phyloP scores from a whole-genome alignment of 92 coral and sea anemone genomes.

The Umimayanthus chanpuru region DNA sequence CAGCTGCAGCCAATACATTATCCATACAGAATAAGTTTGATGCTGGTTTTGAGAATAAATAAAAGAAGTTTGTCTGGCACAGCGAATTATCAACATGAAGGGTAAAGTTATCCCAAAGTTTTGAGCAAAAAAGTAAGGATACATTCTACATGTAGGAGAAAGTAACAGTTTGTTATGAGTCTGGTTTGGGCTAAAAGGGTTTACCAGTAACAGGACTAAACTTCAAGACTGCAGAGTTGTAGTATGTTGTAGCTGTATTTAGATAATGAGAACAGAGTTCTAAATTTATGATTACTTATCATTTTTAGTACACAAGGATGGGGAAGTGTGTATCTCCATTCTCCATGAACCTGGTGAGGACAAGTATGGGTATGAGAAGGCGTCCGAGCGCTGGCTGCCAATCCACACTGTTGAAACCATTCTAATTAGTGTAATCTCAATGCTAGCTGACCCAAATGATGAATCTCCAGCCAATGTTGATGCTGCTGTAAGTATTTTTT shows the following conservation, averaged over 20 bases:
- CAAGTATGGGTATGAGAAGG: conserved; percentile 91
- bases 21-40: no score
- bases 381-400: conserved; percentile 97
- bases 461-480: conserved; percentile 99
- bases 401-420: conserved; percentile 93
- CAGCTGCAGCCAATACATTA: no score
- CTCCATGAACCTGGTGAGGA: conserved; percentile 99
- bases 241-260: not conserved
- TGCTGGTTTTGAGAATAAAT: no score
- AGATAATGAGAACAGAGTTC: not conserved
- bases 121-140: no score
- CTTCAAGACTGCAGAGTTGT: not conserved
- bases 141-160: no score
- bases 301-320: conserved; percentile 83
- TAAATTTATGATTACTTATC: not conserved
- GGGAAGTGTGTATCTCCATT: conserved; percentile 97
- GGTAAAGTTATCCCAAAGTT: no score
- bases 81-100: no score
- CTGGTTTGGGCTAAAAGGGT: no score
- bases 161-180: no score
- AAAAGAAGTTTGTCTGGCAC: no score
- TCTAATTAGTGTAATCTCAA: conserved; percentile 93
- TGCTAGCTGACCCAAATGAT: conserved; percentile 99
- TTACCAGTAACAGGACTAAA: not conserved
- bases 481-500: conserved; percentile 87